Evolutionary conservation across 2,113 vertebrate genomes (phyloP), one percentile per base, ranked within the genome.

Genomic region (Eleginops maclovinus): DNA sequence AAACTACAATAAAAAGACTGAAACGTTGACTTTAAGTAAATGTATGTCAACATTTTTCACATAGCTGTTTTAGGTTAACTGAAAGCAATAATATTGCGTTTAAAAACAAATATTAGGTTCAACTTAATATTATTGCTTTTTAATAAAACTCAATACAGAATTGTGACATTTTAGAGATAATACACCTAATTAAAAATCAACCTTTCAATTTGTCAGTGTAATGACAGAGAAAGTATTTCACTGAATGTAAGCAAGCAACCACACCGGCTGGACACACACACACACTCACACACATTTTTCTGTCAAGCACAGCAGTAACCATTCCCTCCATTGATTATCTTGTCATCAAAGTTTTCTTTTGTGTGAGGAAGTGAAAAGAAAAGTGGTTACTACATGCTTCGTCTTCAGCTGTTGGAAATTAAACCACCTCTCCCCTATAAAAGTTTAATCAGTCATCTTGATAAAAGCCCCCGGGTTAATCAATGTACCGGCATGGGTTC

Each of bases 361-460:
- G 73, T 86, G 86, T 0, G 8, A 72, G 47, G 17, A 66, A 44
- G 59, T 46, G 28, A 3, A 36, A 11, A 41, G 31, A 47, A 67
- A 69, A 61, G n/a, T 7, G 46, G 28, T 83, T 65, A 58, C 46
- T 58, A 65, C 69, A 72, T 49, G 51, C 59, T 75, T 74, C 13
- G 31, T 67, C 41, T 72, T 15, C 21, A 81, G 1, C 53, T 14
- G 10, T 40, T 17, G 51, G 66, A 84, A 72, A 79, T 84, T 63
- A 56, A 85, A 71, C 77, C 70, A 74, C 56, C 68, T 68, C 74
- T 73, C 36, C 66, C 60, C 66, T 13, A 80, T 78, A 10, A 75
- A 85, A 72, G 85, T 88, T 88, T 63, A 88, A 90, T 89, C 75
- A 88, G 77, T 84, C 83, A 85, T 80, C 79, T 63, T 61, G 68